These are phyloP conservation scores for Drepanosiphum platanoidis DNA, from an alignment of 2,888 invertebrate species.

Conservation along the genomic window DNA sequence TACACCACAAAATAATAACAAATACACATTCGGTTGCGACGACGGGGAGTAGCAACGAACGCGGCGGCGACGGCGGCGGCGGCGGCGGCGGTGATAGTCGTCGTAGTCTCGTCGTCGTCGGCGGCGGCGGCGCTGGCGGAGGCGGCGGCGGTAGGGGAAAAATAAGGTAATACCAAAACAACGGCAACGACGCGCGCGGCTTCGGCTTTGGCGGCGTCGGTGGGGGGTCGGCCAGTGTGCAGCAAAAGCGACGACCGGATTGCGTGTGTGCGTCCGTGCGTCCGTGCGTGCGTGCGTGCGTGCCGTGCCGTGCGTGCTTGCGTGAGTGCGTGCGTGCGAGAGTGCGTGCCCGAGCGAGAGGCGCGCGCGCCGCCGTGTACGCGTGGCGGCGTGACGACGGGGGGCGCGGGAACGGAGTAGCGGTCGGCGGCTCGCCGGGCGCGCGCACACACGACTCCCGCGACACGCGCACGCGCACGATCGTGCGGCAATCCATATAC, in stretches of 20 bases:
- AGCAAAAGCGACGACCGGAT: not conserved
- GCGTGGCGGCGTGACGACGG: not conserved
- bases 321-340: not conserved
- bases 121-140: not conserved
- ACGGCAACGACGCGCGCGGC: constrained; percentile 39
- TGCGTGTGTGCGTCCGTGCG: not conserved
- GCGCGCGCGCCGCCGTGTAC: not conserved
- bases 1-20: constrained; percentile 38
- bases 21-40: not conserved
- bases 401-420: not conserved
- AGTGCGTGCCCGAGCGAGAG: not conserved
- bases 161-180: constrained; percentile 41
- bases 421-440: not conserved
- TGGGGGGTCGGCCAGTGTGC: not conserved
- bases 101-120: not conserved
- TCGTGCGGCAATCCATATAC: constrained; percentile 29
- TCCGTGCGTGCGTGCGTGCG: constrained; percentile 8
- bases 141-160: not conserved
- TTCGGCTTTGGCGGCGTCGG: no score
- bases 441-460: not conserved
- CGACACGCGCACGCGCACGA: constrained; percentile 22
- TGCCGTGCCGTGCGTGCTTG: not conserved
- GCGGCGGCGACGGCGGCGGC: not conserved
- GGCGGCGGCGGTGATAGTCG: constrained; percentile 7
- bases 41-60: not conserved